phyloP scores from a whole-genome alignment of 2,113 vertebrate species.

The Cyprinodon brontotheroides region DNA sequence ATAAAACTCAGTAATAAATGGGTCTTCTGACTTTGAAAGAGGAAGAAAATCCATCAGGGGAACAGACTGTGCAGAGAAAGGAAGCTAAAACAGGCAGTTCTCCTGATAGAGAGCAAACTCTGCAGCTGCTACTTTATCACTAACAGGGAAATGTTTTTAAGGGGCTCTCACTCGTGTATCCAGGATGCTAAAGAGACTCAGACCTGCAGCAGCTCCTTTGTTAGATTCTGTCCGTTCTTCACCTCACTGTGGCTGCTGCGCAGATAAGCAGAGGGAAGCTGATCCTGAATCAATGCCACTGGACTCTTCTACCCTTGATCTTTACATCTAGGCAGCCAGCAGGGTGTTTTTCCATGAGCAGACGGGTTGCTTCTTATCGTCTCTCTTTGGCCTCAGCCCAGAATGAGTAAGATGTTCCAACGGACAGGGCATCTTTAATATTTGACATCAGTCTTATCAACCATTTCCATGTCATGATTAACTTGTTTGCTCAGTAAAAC shows the following conservation, averaged over 20 bases:
- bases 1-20: constrained; percentile 13
- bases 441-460: background rate
- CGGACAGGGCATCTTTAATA: no score
- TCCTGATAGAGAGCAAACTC: background rate
- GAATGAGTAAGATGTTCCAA: background rate
- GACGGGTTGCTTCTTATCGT: constrained; percentile 15
- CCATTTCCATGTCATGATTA: background rate
- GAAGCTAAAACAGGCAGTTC: background rate
- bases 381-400: constrained; percentile 1
- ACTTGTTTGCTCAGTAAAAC: background rate
- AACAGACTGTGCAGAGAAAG: background rate
- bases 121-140: constrained; percentile 1
- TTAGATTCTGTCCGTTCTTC: constrained; percentile 9
- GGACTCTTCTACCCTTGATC: constrained; percentile 21
- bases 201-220: background rate
- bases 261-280: constrained; percentile 15
- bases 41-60: background rate
- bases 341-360: constrained; percentile 48
- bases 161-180: background rate
- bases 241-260: constrained; percentile 10
- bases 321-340: constrained; percentile 16
- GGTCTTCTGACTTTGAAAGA: constrained; percentile 5
- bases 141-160: constrained; percentile 9
- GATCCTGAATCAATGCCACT: constrained; percentile 41
- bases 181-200: constrained; percentile 9